A percentile compares a stretch with the other conserved stretches of the same genome.
phyloP scores from a whole-genome alignment of 2,113 vertebrate genomes.

The Atlantisia rogersi region DNA sequence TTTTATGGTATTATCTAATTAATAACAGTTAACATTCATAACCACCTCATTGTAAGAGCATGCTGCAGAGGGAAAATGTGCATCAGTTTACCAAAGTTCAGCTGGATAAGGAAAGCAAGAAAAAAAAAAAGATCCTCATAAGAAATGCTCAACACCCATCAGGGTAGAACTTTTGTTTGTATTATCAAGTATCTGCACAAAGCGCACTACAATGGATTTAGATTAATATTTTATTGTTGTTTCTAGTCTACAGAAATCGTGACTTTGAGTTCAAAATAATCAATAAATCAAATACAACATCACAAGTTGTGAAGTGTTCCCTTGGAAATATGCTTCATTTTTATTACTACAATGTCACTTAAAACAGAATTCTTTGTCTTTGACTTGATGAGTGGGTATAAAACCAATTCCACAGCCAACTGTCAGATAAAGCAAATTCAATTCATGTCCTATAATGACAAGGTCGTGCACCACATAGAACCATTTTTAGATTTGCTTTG shows the following conservation, averaged over 20 bases:
- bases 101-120: background rate
- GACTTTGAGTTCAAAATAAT: slow-evolving; percentile 61
- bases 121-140: background rate
- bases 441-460: slow-evolving; percentile 63
- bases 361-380: slow-evolving; percentile 70
- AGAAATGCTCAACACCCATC: background rate
- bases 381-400: slow-evolving; percentile 59
- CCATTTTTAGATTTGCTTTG: slow-evolving; percentile 55
- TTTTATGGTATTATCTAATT: background rate
- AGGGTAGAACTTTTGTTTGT: background rate
- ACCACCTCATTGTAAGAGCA: background rate
- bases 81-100: background rate
- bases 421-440: slow-evolving; percentile 71
- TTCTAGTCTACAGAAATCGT: slow-evolving; percentile 33
- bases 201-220: background rate
- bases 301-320: slow-evolving; percentile 51
- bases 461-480: slow-evolving; percentile 38
- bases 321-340: slow-evolving; percentile 39
- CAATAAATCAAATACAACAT: slow-evolving; percentile 71
- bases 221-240: slow-evolving; percentile 25
- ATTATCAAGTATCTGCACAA: background rate
- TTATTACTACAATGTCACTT: slow-evolving; percentile 36
- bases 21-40: background rate
- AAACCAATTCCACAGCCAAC: slow-evolving; percentile 63
- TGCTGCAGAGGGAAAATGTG: background rate